These are phyloP conservation scores for Echinops telfairi DNA, from an alignment of 2,113 vertebrate genomes.

Conservation along the genomic window DNA sequence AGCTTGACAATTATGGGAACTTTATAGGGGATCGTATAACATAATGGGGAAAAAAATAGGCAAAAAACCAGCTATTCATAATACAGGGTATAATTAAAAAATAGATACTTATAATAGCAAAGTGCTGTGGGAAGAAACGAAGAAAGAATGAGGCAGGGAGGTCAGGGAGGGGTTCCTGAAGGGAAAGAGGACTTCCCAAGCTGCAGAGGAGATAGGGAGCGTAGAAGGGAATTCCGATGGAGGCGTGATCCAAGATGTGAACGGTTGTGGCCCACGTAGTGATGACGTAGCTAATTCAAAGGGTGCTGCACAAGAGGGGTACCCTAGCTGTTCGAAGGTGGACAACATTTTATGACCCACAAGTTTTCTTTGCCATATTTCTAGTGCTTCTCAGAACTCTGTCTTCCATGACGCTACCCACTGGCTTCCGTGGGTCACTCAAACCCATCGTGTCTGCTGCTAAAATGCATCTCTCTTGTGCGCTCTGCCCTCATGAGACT, in stretches of 20 bases:
- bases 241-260: neutral
- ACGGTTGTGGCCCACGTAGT: neutral
- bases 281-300: neutral
- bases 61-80: neutral
- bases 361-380: constrained; percentile 22
- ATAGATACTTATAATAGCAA: neutral
- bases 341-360: constrained; percentile 16
- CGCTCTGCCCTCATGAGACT: neutral
- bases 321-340: neutral
- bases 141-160: neutral
- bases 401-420: neutral
- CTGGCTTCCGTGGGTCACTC: neutral
- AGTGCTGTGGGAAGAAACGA: neutral
- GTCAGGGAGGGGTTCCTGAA: neutral
- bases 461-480: constrained; percentile 3
- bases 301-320: neutral
- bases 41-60: constrained; percentile 2
- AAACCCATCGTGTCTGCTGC: neutral
- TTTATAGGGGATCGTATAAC: neutral
- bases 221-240: neutral
- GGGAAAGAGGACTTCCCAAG: neutral
- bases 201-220: neutral
- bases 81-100: constrained; percentile 15
- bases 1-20: neutral
- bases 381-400: neutral